These are phyloP conservation scores for Gallinago solitaria DNA, from an alignment of 2,797 vertebrate genomes.

Conservation along the genomic window DNA sequence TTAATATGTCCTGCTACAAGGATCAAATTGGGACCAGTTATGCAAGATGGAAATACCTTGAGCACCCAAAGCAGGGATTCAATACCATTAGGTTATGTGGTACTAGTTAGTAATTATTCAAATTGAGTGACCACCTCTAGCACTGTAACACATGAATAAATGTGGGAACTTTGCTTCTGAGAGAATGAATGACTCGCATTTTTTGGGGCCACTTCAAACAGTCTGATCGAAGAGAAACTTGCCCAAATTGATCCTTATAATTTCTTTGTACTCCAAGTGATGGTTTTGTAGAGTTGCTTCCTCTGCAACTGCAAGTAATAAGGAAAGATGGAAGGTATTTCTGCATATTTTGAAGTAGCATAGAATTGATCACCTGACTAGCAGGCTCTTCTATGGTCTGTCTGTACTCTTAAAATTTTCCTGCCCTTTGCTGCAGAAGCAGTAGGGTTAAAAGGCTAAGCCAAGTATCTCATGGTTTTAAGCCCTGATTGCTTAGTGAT, in stretches of 20 bases:
- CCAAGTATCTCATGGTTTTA: not conserved
- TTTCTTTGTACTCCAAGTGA: not conserved
- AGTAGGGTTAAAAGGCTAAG: not conserved
- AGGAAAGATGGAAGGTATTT: constrained; percentile 30
- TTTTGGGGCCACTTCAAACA: not conserved
- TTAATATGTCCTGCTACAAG: constrained; percentile 6
- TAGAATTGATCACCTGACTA: not conserved
- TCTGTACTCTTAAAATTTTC: not conserved
- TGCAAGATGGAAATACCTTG: not conserved
- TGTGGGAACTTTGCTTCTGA: not conserved
- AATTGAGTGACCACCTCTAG: not conserved
- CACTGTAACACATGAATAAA: not conserved
- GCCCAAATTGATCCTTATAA: constrained; percentile 49
- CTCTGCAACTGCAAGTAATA: not conserved
- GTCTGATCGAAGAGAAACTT: not conserved
- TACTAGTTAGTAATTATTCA: not conserved
- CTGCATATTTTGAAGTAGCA: constrained; percentile 44
- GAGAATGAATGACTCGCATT: not conserved
- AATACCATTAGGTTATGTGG: not conserved
- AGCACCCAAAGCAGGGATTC: not conserved
- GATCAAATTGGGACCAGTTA: constrained; percentile 41
- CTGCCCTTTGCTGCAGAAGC: not conserved
- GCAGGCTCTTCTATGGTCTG: fast-evolving
- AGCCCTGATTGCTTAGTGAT: not conserved
- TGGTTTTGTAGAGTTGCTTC: not conserved